Evolutionary conservation across 1,140 invertebrate species (phyloP), one percentile per base, ranked within the genome.

Genomic region (Thalassaphorura encarpata): DNA sequence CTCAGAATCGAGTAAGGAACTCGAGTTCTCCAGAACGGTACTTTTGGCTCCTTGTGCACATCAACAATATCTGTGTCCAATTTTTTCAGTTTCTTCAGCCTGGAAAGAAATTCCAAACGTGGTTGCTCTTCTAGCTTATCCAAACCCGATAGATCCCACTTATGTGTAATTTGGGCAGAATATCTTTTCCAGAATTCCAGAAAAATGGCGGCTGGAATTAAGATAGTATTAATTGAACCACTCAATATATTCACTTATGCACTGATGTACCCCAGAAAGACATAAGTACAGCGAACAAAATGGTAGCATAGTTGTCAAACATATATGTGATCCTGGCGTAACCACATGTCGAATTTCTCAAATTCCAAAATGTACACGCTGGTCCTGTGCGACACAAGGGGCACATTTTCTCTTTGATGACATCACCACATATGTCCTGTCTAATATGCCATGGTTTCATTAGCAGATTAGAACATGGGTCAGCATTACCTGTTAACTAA

Each of bases 201-300:
- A 73, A 91, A 94, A 58, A 89, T 77, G 2, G 85, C 82, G 26
- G 83, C 86, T 85, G 62, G 23, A 24, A 18, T 24, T 29, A 27
- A 11, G n/a, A n/a, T 11, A 11, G 33, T 11, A 36, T 36, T 36
- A 36, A 36, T 11, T 36, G 11, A n/a, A n/a, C n/a, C 11, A 36
- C 33, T 11, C 33, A 36, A 36, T 36, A 11, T 36, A 11, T 11
- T n/a, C 33, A n/a, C n/a, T 11, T n/a, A 11, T 36, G 33, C 33
- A n/a, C 24, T 29, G 15, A 73, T 72, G 80, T 76, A 79, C 87
- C 87, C 89, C 91, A 97, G 69, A 99, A 82, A 31, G 92, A 93
- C 92, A 98, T 97, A 68, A 97, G 89, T 41, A 91, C 80, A 27
- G 95, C 87, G 73, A 97, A 98, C 67, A 90, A 81, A 1, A 97